Evolutionary conservation across 2,888 invertebrate genomes (phyloP).

Genomic region (Stenotaenia linearis): DNA sequence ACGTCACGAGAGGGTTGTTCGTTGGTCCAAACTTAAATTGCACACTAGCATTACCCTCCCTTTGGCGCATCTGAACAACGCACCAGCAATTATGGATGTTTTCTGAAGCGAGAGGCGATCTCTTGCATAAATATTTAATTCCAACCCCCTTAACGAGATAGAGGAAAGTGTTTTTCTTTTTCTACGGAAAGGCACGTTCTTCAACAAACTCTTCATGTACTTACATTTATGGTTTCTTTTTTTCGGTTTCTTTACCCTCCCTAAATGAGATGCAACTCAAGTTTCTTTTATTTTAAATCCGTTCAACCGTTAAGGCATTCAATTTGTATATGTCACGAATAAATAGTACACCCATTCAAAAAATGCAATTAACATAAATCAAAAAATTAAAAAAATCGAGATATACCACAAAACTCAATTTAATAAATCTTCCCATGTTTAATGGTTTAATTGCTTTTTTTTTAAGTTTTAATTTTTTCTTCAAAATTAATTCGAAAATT

Average conservation of each 20-base stretch:
- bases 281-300: slow-evolving; percentile 20
- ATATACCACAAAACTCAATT: neutral
- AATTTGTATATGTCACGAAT: neutral
- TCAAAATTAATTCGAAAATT: neutral
- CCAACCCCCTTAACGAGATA: slow-evolving; percentile 18
- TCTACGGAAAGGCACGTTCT: neutral
- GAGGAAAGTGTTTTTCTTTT: slow-evolving; percentile 6
- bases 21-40: slow-evolving; percentile 19
- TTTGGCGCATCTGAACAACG: slow-evolving; percentile 17
- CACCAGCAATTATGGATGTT: slow-evolving; percentile 28
- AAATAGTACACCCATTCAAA: neutral
- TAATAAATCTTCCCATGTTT: neutral
- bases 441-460: neutral
- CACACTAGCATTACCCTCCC: slow-evolving; percentile 5
- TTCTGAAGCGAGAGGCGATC: slow-evolving; percentile 13
- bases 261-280: neutral
- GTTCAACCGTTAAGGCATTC: slow-evolving; percentile 12
- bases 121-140: slow-evolving; percentile 30
- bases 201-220: slow-evolving; percentile 24
- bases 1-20: slow-evolving; percentile 26
- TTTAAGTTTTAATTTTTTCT: neutral
- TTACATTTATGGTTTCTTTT: neutral
- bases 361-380: neutral
- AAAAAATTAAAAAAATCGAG: neutral
- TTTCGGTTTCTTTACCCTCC: neutral